phyloP scores from a whole-genome alignment of 2,888 invertebrate genomes.

The Tenthredo notha region DNA sequence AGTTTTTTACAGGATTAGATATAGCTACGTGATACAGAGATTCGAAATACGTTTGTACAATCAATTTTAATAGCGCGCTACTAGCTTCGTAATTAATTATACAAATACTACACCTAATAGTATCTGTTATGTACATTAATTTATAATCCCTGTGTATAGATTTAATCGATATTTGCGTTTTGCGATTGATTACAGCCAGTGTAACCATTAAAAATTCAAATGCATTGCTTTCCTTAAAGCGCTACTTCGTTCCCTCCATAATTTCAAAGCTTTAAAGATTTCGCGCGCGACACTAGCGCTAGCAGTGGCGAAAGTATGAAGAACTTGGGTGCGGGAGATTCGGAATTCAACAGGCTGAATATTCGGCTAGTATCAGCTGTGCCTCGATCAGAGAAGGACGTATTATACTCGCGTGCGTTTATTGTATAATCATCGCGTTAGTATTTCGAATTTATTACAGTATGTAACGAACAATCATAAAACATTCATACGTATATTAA shows the following conservation, averaged over 20 bases:
- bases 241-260: too few species aligned
- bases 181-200: background rate
- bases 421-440: background rate
- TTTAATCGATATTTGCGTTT: background rate
- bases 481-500: background rate
- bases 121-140: background rate
- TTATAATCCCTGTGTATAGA: background rate
- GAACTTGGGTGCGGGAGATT: constrained; percentile 32
- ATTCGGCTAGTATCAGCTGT: constrained; percentile 50
- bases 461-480: background rate
- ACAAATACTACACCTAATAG: background rate
- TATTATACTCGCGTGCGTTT: background rate
- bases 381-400: constrained; percentile 36
- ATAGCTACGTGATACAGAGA: background rate
- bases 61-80: background rate
- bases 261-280: background rate
- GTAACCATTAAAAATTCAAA: background rate
- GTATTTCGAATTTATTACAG: background rate
- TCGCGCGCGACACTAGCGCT: constrained; percentile 13
- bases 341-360: constrained; percentile 49
- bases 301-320: background rate
- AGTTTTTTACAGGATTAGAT: background rate
- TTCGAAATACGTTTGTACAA: background rate
- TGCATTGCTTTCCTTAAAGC: too few species aligned
- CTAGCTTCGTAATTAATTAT: background rate